Conservation (phyloP, 2,797 vertebrate species). For the Rhyacichthys aspro region DNA sequence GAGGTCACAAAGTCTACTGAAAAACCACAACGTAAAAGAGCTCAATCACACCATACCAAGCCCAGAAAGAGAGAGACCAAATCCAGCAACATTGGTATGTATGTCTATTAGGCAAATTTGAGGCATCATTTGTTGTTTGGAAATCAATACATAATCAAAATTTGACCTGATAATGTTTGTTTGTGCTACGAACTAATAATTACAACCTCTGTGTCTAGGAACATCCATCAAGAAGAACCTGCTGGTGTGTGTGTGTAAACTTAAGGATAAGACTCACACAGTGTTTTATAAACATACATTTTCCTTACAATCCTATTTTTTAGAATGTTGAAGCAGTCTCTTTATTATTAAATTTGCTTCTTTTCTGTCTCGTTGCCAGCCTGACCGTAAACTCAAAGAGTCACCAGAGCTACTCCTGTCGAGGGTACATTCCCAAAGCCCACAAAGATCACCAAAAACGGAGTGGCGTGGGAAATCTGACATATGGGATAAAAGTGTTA, state of each 20-base stretch:
- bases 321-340: background rate
- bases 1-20: background rate
- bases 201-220: background rate
- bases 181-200: no score
- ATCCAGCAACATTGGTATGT: background rate
- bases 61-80: conserved; percentile 1
- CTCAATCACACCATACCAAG: background rate
- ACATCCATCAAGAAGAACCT: background rate
- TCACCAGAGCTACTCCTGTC: conserved; percentile 77
- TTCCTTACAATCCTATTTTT: background rate
- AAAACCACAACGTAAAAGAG: conserved; percentile 2
- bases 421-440: conserved; percentile 79
- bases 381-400: conserved; percentile 67
- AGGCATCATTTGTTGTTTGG: no score
- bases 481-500: conserved; percentile 51
- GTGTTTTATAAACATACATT: background rate
- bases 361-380: conserved; percentile 61
- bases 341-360: background rate
- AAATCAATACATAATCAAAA: background rate
- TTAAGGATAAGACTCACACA: background rate
- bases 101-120: background rate
- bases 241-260: background rate
- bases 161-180: no score
- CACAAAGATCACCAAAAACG: conserved; percentile 72
- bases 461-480: conserved; percentile 38